Evolutionary conservation across 2,888 invertebrate species (phyloP).

Genomic region (Bellardia pandia): DNA sequence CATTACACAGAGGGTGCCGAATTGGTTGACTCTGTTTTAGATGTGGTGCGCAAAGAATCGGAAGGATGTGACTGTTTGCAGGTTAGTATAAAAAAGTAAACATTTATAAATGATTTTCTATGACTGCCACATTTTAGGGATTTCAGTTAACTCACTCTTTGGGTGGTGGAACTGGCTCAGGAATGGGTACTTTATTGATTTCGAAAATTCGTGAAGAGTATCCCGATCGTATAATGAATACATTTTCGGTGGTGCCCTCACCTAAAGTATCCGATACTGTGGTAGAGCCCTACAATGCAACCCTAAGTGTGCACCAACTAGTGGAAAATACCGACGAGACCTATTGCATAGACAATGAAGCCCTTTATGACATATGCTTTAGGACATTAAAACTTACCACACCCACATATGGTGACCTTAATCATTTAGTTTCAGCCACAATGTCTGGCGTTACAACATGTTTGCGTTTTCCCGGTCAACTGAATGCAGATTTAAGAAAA

Average conservation of each 20-base stretch:
- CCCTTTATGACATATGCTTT: conserved; percentile 96
- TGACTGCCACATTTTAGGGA: conserved; percentile 84
- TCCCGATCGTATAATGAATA: conserved; percentile 94
- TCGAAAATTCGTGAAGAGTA: conserved; percentile 95
- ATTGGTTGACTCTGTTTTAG: conserved; percentile 93
- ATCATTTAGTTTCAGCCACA: conserved; percentile 94
- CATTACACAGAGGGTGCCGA: conserved; percentile 97
- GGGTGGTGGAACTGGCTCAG: conserved; percentile 95
- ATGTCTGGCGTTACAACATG: conserved; percentile 96
- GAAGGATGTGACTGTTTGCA: conserved; percentile 96
- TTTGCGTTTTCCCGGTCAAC: conserved; percentile 95
- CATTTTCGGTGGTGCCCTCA: conserved; percentile 93
- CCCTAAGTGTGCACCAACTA: conserved; percentile 93
- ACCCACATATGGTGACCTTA: conserved; percentile 96
- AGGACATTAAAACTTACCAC: conserved; percentile 94
- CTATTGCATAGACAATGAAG: conserved; percentile 96
- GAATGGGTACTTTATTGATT: conserved; percentile 94
- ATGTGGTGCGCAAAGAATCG: conserved; percentile 93
- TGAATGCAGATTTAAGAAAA: conserved; percentile 96
- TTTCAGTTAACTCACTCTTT: conserved; percentile 93
- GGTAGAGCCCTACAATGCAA: conserved; percentile 94
- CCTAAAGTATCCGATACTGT: conserved; percentile 89
- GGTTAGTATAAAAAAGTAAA: conserved; percentile 71
- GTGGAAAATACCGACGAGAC: conserved; percentile 96
- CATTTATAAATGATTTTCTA: neutral